Conservation (phyloP, 2,888 invertebrate genomes). For the Oxycera nigricornis region DNA sequence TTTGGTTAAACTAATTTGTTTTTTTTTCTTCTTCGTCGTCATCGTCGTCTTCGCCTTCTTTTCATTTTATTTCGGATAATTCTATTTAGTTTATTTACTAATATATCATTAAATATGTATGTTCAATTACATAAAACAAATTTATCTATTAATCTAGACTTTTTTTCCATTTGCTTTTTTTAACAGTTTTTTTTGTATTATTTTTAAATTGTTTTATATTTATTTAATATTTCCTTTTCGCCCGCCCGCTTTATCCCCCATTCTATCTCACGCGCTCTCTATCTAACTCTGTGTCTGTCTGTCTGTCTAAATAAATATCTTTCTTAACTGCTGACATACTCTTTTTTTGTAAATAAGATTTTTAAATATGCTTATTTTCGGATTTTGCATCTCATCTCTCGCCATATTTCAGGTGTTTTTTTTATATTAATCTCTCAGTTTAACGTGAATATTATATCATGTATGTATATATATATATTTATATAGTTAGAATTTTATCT, state of each 20-base stretch:
- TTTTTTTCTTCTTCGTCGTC: background rate
- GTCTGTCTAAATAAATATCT: conserved; percentile 8
- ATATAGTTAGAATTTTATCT: conserved; percentile 15
- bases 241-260: too few relatives aligned
- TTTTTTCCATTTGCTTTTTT: background rate
- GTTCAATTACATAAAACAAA: conserved; percentile 20
- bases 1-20: conserved; percentile 6
- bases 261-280: too few relatives aligned
- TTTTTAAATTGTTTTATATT: too few relatives aligned
- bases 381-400: background rate
- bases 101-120: conserved; percentile 19
- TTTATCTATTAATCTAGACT: conserved; percentile 17
- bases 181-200: conserved; percentile 1
- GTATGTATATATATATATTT: too few relatives aligned
- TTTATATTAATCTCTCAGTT: conserved; percentile 9
- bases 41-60: too few relatives aligned
- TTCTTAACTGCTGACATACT: background rate
- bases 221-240: background rate
- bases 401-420: background rate
- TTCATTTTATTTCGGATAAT: background rate
- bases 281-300: too few relatives aligned
- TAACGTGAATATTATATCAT: background rate
- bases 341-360: conserved; percentile 16
- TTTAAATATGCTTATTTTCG: background rate
- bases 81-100: background rate